These are phyloP conservation scores for Sialis lutaria DNA, from an alignment of 2,888 invertebrate genomes.

Conservation along the genomic window DNA sequence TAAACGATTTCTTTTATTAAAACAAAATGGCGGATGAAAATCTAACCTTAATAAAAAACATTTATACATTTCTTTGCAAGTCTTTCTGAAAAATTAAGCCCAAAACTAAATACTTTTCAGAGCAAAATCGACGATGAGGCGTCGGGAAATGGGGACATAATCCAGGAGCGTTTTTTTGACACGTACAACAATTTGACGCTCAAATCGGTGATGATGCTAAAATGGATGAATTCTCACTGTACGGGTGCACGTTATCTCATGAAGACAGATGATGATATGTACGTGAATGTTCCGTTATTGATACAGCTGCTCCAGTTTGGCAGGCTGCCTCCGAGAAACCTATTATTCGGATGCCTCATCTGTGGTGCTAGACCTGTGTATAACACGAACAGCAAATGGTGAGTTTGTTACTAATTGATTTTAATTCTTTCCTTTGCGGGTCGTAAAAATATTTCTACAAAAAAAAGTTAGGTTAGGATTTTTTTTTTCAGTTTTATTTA, in stretches of 20 bases:
- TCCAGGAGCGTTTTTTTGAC: constrained; percentile 70
- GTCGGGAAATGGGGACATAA: constrained; percentile 50
- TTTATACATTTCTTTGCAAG: no score
- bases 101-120: no score
- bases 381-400: constrained; percentile 63
- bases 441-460: no score
- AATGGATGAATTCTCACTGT: constrained; percentile 60
- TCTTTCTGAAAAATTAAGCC: no score
- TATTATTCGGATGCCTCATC: constrained; percentile 61
- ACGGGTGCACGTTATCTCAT: constrained; percentile 41
- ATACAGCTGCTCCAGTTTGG: constrained; percentile 22
- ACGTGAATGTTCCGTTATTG: constrained; percentile 57
- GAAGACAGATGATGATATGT: constrained; percentile 80
- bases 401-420: constrained; percentile 18
- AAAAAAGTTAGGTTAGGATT: constrained; percentile 6
- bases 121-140: constrained; percentile 47
- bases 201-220: constrained; percentile 70
- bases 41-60: no score
- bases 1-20: no score
- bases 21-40: no score
- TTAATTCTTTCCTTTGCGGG: no score
- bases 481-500: constrained; percentile 2
- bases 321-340: constrained; percentile 19
- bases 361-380: constrained; percentile 59
- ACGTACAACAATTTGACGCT: constrained; percentile 75